phyloP scores from a whole-genome alignment of 2,797 vertebrate species.

The Xerus rutilus region DNA sequence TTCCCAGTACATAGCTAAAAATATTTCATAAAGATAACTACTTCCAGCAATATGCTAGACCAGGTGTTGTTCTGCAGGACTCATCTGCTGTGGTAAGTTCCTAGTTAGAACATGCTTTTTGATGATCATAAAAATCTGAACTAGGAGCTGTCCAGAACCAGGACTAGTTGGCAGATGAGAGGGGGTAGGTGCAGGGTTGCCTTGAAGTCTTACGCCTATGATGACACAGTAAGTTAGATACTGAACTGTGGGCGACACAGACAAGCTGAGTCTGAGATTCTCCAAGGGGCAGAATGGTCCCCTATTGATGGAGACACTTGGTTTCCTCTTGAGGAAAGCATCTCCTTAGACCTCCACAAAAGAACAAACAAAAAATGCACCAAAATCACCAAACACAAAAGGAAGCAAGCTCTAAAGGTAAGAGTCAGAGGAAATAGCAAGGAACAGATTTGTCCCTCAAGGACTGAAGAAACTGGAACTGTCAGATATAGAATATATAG shows the following conservation, averaged over 20 bases:
- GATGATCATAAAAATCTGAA: conserved; percentile 14
- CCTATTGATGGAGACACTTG: neutral
- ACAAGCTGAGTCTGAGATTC: neutral
- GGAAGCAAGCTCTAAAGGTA: neutral
- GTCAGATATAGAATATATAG: neutral
- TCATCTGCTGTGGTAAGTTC: neutral
- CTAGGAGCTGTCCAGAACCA: neutral
- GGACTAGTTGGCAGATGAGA: neutral
- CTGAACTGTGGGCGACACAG: neutral
- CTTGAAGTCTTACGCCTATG: neutral
- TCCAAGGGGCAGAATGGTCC: neutral
- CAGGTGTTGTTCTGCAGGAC: neutral
- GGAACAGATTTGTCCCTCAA: neutral
- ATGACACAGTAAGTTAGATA: neutral
- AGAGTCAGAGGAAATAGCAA: conserved; percentile 1
- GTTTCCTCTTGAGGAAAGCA: neutral
- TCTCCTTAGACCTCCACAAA: neutral
- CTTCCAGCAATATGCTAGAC: conserved; percentile 7
- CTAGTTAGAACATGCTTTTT: neutral
- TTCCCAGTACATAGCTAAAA: conserved; percentile 37
- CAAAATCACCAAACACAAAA: neutral
- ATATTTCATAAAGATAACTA: conserved; percentile 42
- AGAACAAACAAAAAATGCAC: neutral
- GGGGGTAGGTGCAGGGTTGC: neutral
- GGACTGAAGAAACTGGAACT: neutral